Evolutionary conservation across 2,888 invertebrate genomes (phyloP).

Genomic region (Cheilosia soror): DNA sequence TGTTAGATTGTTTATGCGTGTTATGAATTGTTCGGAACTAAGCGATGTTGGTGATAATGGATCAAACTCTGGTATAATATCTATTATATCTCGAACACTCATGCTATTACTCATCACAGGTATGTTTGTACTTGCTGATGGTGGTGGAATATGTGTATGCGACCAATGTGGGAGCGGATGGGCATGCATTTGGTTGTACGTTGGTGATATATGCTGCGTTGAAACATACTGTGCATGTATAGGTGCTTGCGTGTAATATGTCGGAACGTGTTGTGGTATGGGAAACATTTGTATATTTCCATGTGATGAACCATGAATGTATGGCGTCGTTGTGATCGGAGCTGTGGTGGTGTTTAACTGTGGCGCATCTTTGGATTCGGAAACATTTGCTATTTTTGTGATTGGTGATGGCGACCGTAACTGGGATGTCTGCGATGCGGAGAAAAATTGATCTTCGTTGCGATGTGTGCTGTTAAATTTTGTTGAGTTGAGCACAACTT

Average conservation of each 20-base stretch:
- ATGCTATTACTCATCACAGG: too few relatives aligned
- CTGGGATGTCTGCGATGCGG: background rate
- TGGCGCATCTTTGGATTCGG: background rate
- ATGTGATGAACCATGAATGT: background rate
- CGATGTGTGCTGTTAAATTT: constrained; percentile 5
- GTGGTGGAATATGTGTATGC: too few relatives aligned
- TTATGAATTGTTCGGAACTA: too few relatives aligned
- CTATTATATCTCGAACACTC: too few relatives aligned
- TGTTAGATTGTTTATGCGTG: too few relatives aligned
- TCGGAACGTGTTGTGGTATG: background rate
- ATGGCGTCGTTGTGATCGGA: background rate
- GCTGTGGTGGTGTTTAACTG: background rate
- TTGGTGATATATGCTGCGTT: background rate
- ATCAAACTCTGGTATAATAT: too few relatives aligned
- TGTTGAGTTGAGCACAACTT: constrained; percentile 10
- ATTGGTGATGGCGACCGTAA: background rate
- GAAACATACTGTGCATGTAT: constrained; percentile 5
- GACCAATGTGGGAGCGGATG: too few relatives aligned
- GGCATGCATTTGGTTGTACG: background rate
- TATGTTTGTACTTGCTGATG: too few relatives aligned
- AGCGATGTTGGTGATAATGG: too few relatives aligned
- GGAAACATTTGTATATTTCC: background rate
- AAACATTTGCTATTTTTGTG: background rate
- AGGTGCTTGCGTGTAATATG: background rate
- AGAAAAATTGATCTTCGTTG: constrained; percentile 6